Evolutionary conservation across 2,888 invertebrate genomes (phyloP), one percentile per base, ranked within the genome.

Genomic region (Atherix ibis): DNA sequence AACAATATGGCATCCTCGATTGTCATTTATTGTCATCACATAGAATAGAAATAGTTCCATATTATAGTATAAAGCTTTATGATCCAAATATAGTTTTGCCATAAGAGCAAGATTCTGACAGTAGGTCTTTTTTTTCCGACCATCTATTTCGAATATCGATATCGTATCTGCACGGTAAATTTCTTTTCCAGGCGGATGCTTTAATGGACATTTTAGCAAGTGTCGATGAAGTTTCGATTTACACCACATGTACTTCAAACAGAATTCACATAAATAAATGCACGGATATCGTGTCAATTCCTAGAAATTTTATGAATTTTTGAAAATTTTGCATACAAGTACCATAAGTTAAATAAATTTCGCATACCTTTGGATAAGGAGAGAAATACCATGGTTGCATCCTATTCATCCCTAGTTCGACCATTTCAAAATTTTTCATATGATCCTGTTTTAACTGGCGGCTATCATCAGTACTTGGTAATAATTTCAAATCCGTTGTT

Each of bases 341-440:
- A n/a, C n/a, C n/a, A n/a, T 9, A 8, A 6, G 9, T 6, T 9
- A 27, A 32, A 32, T 10, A 26, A n/a, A 14, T 15, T 18, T n/a
- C 55, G n/a, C n/a, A n/a, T n/a, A 83, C 84, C 69, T 91, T 89
- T 5, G 98, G 98, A 57, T 98, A 99, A 0, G 98, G 98, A 17
- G 97, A 91, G 62, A 99, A 99, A 64, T 99, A 99, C 98, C 98
- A 98, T 0, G 98, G 97, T 51, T 91, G 83, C 47, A 99, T 95
- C 48, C 91, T 70, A 60, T 94, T 82, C 44, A 73, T 68, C 4
- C 98, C 98, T 41, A 99, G 67, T 62, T 98, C 95, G 41, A 99
- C 95, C 70, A 92, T 74, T 60, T 98, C 92, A 33, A 99, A 82
- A 56, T 99, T 99, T 65, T 98, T 94, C 87, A 99, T 98, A n/a